Percentiles rank a stretch among this genome's conserved stretches.
Conservation (phyloP, 2,888 invertebrate genomes). For the Caenorhabditis sp. region DNA sequence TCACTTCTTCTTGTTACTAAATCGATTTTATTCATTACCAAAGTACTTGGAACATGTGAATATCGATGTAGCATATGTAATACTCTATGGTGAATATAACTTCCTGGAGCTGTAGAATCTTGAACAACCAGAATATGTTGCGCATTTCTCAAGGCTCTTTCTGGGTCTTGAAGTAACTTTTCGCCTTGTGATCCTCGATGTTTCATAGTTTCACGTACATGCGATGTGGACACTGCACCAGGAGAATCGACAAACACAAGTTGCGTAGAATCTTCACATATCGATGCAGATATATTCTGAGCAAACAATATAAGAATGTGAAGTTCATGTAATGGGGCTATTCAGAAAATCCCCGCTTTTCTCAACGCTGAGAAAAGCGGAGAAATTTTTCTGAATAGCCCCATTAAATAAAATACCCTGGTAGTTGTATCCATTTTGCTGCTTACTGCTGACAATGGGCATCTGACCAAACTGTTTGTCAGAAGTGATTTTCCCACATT, state of each 20-base stretch:
- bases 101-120: constrained; percentile 66
- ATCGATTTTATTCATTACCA: constrained; percentile 86
- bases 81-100: constrained; percentile 68
- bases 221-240: constrained; percentile 78
- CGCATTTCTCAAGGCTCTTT: constrained; percentile 60
- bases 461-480: constrained; percentile 83
- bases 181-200: constrained; percentile 27
- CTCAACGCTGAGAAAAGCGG: too few relatives aligned
- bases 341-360: too few relatives aligned
- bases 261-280: constrained; percentile 77
- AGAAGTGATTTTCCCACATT: constrained; percentile 96
- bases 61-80: constrained; percentile 67
- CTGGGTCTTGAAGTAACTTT: constrained; percentile 64
- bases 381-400: not conserved
- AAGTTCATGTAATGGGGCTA: constrained; percentile 6
- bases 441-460: constrained; percentile 87
- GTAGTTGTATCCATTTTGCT: constrained; percentile 81
- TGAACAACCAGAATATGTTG: constrained; percentile 69
- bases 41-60: constrained; percentile 75
- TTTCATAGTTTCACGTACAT: constrained; percentile 60
- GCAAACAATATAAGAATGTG: constrained; percentile 9
- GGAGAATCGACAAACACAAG: constrained; percentile 90
- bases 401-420: constrained; percentile 42
- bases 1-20: constrained; percentile 77
- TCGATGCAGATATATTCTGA: constrained; percentile 56